These are phyloP conservation scores for Cyclophora punctaria DNA, from an alignment of 2,888 invertebrate species.

Conservation along the genomic window DNA sequence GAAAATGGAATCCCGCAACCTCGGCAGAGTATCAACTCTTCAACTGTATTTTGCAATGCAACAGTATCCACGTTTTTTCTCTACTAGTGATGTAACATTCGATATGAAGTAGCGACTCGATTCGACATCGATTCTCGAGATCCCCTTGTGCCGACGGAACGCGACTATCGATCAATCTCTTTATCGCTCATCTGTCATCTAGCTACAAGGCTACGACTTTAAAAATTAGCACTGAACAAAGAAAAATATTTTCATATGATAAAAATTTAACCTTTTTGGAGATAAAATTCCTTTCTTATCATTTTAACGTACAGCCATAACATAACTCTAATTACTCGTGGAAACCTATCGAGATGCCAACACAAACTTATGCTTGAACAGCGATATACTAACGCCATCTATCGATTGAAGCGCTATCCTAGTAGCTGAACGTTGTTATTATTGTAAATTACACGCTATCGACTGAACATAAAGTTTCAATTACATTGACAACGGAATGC, in stretches of 20 bases:
- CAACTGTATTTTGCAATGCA: constrained; percentile 4
- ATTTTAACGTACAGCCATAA: constrained; percentile 23
- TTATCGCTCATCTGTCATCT: constrained; percentile 42
- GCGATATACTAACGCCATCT: constrained; percentile 54
- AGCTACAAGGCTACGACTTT: constrained; percentile 38
- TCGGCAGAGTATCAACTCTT: neutral
- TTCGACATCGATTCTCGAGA: constrained; percentile 21
- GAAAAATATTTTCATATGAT: neutral
- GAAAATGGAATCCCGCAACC: neutral
- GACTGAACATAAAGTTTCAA: constrained; percentile 45
- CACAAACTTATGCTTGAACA: constrained; percentile 11
- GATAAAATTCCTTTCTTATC: constrained; percentile 11
- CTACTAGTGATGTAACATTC: constrained; percentile 10
- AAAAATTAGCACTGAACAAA: constrained; percentile 9
- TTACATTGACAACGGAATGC: constrained; percentile 49
- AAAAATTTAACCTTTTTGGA: constrained; percentile 3
- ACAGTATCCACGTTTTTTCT: constrained; percentile 6
- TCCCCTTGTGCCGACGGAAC: constrained; percentile 28
- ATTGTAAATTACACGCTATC: constrained; percentile 35
- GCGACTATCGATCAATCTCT: constrained; percentile 40
- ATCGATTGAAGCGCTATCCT: constrained; percentile 16
- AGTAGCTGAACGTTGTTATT: constrained; percentile 9
- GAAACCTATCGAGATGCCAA: too few species aligned
- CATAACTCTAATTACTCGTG: too few species aligned
- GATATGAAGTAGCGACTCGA: neutral